These are phyloP conservation scores for Alviniconcha strummeri DNA, from an alignment of 2,888 invertebrate genomes.

Conservation along the genomic window DNA sequence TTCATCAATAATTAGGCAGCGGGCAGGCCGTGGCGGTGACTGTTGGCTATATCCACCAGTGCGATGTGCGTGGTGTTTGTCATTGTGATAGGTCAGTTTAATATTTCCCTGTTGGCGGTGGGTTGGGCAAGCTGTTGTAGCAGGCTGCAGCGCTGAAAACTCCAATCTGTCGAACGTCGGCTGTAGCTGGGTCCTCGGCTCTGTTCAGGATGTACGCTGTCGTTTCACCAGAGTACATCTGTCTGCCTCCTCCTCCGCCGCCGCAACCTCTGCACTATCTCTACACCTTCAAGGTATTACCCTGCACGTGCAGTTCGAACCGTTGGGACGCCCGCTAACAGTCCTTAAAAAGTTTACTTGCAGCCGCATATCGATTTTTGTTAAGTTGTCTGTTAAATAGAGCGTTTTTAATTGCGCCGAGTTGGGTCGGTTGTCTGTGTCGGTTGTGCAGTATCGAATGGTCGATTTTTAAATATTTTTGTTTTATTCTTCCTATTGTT, in stretches of 20 bases:
- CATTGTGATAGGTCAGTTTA: conserved; percentile 31
- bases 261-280: conserved; percentile 31
- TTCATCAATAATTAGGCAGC: conserved; percentile 31
- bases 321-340: no score
- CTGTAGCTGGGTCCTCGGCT: background rate
- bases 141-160: no score
- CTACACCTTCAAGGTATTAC: conserved; percentile 32
- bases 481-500: no score
- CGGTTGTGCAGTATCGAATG: no score
- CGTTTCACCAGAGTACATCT: conserved; percentile 36
- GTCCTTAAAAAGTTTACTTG: no score
- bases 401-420: no score
- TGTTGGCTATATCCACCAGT: background rate
- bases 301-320: no score
- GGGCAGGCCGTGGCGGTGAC: background rate
- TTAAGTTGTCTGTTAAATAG: no score
- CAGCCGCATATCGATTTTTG: no score
- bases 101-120: conserved; percentile 18
- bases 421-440: no score
- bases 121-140: conserved; percentile 28
- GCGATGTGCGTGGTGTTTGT: conserved; percentile 16
- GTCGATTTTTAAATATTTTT: no score
- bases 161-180: conserved; percentile 4
- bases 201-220: conserved; percentile 39
- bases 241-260: conserved; percentile 30